Evolutionary conservation across 2,797 vertebrate species (phyloP), one percentile per base, ranked within the genome.

Genomic region (Dermochelys coriacea): DNA sequence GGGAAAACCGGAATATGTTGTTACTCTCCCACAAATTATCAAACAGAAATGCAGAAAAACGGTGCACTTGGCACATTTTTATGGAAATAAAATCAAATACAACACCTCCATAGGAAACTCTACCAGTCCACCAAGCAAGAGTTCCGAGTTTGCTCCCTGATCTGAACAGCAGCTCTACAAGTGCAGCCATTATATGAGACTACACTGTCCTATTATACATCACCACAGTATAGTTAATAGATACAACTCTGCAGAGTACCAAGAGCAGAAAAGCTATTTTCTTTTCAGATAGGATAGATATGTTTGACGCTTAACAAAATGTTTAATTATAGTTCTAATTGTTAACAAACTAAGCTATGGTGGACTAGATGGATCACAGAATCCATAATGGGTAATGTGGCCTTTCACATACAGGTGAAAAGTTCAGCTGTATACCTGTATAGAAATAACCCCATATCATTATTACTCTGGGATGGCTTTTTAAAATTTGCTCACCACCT

Each of bases 61-160:
- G 54, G 18, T 50, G 1, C 5, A 87, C 51, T 3, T 8, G 16
- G 16, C 29, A 80, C 10, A 12, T 5, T 64, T 59, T 80, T 31
- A 37, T 25, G 47, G 45, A 75, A 85, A 68, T 0, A 0, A 86
- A 74, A 85, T 27, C 74, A 74, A 50, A 79, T 78, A 15, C 2
- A 1, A 83, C 2, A 10, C 5, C 41, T 31, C 41, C 47, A 0
- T 0, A 54, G n/a, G 9, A 6, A 61, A 79, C 9, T 19, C 5
- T 83, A 19, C 34, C 6, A 21, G 3, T 3, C 4, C 49, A 34
- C 31, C 77, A 79, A 21, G 9, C 18, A 79, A 51, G 19, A 52
- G 49, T 41, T 77, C 7, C 29, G 27, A 47, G 6, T 77, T 77
- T 77, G 12, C 27, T 47, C 45, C 25, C 14, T 47, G 15, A 31